Evolutionary conservation across 2,113 vertebrate species (phyloP).

Genomic region (Gadus chalcogrammus): DNA sequence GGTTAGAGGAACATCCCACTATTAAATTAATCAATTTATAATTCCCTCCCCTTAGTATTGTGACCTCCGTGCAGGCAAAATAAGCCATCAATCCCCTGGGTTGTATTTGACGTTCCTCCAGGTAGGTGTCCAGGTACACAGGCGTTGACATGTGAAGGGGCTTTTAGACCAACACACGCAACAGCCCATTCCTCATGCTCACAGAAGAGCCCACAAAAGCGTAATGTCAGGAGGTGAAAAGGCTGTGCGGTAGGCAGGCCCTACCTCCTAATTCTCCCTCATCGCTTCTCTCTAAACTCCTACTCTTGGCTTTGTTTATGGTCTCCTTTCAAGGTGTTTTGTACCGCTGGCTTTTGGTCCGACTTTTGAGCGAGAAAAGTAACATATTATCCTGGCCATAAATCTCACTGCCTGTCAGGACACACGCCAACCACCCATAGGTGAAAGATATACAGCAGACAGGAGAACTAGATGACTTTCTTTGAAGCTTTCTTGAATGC

Average conservation of each 20-base stretch:
- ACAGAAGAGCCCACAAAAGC: not conserved
- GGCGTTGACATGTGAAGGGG: not conserved
- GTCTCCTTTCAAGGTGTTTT: conserved; percentile 33
- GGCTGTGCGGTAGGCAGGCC: not conserved
- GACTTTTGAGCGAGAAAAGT: conserved; percentile 13
- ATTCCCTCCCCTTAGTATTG: not conserved
- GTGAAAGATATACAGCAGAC: no score
- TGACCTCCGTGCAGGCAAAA: not conserved
- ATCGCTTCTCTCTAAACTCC: conserved; percentile 19
- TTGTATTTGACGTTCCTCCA: conserved; percentile 1
- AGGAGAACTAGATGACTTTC: no score
- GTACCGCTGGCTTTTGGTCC: conserved; percentile 27
- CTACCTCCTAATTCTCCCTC: conserved; percentile 6
- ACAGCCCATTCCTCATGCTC: not conserved
- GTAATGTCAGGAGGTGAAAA: not conserved
- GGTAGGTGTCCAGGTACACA: not conserved
- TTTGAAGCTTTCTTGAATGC: no score
- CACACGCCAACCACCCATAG: no score
- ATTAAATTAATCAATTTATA: not conserved
- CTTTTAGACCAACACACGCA: not conserved
- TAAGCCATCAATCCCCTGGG: not conserved
- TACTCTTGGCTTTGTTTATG: conserved; percentile 29
- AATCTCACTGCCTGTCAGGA: conserved; percentile 16
- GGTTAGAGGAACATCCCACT: no score
- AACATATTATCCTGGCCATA: conserved; percentile 14